Conservation (phyloP, 2,888 invertebrate genomes). For the Aquatica leii region DNA sequence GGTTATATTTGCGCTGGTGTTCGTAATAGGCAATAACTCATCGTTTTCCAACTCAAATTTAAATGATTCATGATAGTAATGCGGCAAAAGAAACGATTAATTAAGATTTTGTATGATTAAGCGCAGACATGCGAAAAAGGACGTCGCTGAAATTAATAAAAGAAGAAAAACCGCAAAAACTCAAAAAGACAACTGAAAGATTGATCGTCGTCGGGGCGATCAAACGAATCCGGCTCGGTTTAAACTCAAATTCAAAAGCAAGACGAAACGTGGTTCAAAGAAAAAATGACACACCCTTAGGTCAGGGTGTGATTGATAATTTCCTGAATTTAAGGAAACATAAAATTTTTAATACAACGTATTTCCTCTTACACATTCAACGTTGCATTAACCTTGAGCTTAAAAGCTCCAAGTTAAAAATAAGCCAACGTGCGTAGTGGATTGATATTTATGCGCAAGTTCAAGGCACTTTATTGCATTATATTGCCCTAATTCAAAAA, state of each 20-base stretch:
- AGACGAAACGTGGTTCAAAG: slow-evolving; percentile 10
- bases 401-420: slow-evolving; percentile 1
- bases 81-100: too few relatives aligned
- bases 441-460: too few relatives aligned
- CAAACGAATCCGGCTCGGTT: not conserved
- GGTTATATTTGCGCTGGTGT: slow-evolving; percentile 6
- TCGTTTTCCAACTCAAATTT: too few relatives aligned
- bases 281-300: slow-evolving; percentile 15
- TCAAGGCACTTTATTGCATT: too few relatives aligned
- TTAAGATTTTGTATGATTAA: too few relatives aligned
- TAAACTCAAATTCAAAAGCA: slow-evolving; percentile 9
- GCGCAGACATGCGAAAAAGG: not conserved
- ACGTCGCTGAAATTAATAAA: not conserved
- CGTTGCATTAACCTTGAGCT: not conserved
- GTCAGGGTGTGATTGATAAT: slow-evolving; percentile 25
- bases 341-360: slow-evolving; percentile 1
- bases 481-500: too few relatives aligned
- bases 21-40: not conserved
- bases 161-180: too few relatives aligned
- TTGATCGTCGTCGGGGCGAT: too few relatives aligned
- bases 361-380: not conserved
- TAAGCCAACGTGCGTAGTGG: too few relatives aligned
- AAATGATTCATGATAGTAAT: too few relatives aligned
- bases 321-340: slow-evolving; percentile 22
- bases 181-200: too few relatives aligned